These are phyloP conservation scores for Montifringilla adamsi DNA, from an alignment of 2,113 vertebrate species.

Conservation along the genomic window DNA sequence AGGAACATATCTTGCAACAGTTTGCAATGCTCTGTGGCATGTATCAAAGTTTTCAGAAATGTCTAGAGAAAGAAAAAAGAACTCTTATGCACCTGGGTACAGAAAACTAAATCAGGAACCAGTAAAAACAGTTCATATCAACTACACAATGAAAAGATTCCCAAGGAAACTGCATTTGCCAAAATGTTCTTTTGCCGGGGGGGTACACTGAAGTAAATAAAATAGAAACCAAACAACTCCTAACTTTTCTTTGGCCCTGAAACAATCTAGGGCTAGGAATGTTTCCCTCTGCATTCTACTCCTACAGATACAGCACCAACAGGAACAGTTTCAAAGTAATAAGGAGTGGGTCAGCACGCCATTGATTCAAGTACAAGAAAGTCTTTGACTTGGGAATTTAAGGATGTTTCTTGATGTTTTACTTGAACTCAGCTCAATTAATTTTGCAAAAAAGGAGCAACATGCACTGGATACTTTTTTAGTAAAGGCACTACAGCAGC, in stretches of 20 bases:
- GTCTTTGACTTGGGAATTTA: neutral
- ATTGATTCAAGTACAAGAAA: neutral
- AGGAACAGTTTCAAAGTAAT: neutral
- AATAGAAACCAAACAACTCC: neutral
- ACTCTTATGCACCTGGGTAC: neutral
- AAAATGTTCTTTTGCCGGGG: neutral
- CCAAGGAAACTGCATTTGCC: neutral
- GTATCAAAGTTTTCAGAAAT: constrained; percentile 84
- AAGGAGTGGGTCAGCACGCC: neutral
- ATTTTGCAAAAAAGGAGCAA: neutral
- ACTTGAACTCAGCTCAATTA: neutral
- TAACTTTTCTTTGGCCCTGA: neutral
- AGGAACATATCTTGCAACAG: constrained; percentile 90
- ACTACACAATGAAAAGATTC: neutral
- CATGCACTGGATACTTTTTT: neutral
- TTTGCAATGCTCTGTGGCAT: constrained; percentile 90
- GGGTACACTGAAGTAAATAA: neutral
- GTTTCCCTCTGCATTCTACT: neutral
- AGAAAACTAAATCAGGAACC: neutral
- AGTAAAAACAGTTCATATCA: neutral
- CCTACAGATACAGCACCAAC: neutral
- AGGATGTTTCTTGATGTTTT: neutral
- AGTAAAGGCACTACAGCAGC: neutral
- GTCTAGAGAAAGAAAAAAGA: constrained; percentile 67
- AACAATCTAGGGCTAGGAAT: neutral